A percentile compares a stretch with the other conserved stretches of the same genome.
Evolutionary conservation across 2,797 vertebrate genomes (phyloP).

Genomic region (Channa striata): DNA sequence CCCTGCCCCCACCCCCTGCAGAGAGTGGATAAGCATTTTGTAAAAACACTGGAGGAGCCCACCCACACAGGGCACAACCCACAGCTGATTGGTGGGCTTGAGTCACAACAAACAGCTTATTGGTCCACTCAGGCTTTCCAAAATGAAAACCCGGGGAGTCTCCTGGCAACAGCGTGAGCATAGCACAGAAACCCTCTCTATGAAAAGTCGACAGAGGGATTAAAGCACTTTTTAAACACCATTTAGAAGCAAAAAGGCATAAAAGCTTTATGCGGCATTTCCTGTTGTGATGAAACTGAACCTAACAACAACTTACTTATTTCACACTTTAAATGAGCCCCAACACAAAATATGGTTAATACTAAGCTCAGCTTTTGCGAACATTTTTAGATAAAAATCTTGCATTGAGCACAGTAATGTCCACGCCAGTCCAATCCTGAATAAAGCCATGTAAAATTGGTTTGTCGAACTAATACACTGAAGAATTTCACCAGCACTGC

Average conservation of each 20-base stretch:
- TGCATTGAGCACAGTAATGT: conserved; percentile 10
- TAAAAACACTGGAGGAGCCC: conserved; percentile 61
- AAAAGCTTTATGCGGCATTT: conserved; percentile 33
- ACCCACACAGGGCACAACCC: conserved; percentile 65
- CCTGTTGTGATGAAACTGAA: conserved; percentile 33
- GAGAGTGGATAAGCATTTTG: conserved; percentile 45
- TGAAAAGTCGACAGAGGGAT: conserved; percentile 41
- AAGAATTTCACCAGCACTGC: conserved; percentile 20
- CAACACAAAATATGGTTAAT: no score
- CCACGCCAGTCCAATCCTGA: conserved; percentile 12
- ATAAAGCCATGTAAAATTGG: conserved; percentile 38
- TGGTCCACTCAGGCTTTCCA: conserved; percentile 64
- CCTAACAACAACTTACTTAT: conserved; percentile 7
- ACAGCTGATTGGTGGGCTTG: conserved; percentile 65
- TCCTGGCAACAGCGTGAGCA: conserved; percentile 81
- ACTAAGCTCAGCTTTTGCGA: not conserved
- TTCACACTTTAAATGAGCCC: not conserved
- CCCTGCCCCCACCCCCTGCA: conserved; percentile 46
- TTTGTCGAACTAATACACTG: conserved; percentile 20
- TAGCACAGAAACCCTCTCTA: conserved; percentile 54
- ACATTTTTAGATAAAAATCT: not conserved
- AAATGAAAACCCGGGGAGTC: conserved; percentile 66
- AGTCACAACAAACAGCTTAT: conserved; percentile 73
- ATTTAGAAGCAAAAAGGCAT: conserved; percentile 26
- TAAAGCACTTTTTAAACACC: conserved; percentile 35